These are phyloP conservation scores for Protobothrops flavoviridis DNA, from an alignment of 2,113 vertebrate species.

Conservation along the genomic window DNA sequence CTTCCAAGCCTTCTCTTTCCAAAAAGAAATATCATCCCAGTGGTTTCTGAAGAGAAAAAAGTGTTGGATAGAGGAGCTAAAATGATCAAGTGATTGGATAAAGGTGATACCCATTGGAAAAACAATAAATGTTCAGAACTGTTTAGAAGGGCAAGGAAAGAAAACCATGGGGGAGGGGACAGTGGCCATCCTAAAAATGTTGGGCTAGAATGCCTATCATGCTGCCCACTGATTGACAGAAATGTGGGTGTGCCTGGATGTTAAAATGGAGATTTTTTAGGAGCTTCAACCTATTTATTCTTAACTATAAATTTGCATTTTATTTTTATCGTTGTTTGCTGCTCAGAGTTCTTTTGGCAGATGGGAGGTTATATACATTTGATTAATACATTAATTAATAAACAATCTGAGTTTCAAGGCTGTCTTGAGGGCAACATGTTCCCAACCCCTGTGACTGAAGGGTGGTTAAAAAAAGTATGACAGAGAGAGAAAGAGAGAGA, in stretches of 20 bases:
- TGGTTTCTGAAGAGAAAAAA: not conserved
- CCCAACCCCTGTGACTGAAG: not conserved
- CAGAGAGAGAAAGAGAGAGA: not conserved
- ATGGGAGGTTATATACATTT: not conserved
- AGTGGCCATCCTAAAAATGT: not conserved
- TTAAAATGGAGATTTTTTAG: no score
- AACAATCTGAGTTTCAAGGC: not conserved
- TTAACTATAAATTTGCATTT: not conserved
- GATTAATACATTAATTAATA: not conserved
- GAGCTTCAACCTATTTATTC: not conserved
- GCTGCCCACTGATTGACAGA: no score
- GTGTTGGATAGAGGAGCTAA: not conserved
- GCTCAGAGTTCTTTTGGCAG: not conserved
- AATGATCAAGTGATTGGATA: not conserved
- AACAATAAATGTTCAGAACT: not conserved
- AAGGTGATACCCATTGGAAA: not conserved
- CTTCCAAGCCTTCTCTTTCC: not conserved
- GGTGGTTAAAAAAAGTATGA: not conserved
- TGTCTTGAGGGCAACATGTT: not conserved
- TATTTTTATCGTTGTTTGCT: not conserved
- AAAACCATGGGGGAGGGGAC: not conserved
- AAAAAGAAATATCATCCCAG: not conserved
- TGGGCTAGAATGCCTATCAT: not conserved
- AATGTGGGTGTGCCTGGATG: no score
- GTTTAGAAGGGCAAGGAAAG: not conserved